Conservation (phyloP, 2,113 vertebrate genomes). For the Chlorodrepanis virens region DNA sequence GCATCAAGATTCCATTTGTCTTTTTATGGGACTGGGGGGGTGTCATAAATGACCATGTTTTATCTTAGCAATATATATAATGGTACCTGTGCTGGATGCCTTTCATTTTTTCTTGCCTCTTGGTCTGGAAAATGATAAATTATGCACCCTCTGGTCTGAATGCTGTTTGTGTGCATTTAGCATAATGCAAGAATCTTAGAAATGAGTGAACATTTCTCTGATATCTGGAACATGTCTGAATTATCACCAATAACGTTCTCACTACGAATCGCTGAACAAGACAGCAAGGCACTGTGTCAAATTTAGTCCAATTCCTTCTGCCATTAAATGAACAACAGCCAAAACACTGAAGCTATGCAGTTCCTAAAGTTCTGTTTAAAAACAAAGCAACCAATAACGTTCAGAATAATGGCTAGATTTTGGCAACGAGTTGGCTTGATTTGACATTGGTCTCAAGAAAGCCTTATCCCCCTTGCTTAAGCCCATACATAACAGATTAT, state of each 20-base stretch:
- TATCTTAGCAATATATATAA: neutral
- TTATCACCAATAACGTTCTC: neutral
- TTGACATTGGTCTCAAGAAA: slow-evolving; percentile 34
- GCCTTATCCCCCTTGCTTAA: slow-evolving; percentile 21
- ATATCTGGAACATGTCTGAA: slow-evolving; percentile 27
- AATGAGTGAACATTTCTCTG: slow-evolving; percentile 20
- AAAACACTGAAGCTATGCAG: neutral
- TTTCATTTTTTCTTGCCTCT: slow-evolving; percentile 21
- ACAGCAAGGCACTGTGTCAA: neutral
- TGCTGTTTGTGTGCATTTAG: neutral
- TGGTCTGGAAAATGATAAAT: neutral
- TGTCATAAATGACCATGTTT: neutral
- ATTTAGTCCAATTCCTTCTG: neutral
- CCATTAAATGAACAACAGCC: neutral
- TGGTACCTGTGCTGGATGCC: neutral
- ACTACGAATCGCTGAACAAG: slow-evolving; percentile 8
- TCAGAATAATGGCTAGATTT: neutral
- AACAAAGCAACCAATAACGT: neutral
- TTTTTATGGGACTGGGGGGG: neutral
- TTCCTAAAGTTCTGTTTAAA: neutral
- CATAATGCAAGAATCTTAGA: slow-evolving; percentile 17
- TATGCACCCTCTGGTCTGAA: neutral
- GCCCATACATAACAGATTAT: neutral
- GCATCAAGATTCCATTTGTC: neutral
- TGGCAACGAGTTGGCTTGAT: neutral